Evolutionary conservation across 2,797 vertebrate species (phyloP).

Genomic region (Falco peregrinus): DNA sequence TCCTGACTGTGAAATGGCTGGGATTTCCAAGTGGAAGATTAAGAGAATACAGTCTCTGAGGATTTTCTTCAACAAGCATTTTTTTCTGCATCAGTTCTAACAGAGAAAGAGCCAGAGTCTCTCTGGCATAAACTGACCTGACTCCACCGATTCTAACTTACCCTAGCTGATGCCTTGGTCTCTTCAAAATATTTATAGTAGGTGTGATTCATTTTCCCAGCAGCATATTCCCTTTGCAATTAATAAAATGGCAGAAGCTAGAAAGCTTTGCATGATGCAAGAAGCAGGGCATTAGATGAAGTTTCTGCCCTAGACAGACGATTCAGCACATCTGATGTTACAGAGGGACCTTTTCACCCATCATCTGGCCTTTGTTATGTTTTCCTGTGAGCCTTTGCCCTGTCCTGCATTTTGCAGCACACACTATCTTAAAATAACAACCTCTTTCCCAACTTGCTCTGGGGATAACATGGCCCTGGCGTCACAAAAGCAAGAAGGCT

Average conservation of each 20-base stretch:
- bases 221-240: slow-evolving; percentile 18
- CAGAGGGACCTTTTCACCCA: background rate
- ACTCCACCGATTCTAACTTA: background rate
- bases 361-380: background rate
- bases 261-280: background rate
- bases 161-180: background rate
- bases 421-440: background rate
- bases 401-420: background rate
- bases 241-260: slow-evolving; percentile 9
- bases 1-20: background rate
- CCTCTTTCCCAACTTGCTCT: background rate
- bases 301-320: background rate
- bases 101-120: background rate
- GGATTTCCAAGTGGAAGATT: background rate
- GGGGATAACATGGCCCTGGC: background rate
- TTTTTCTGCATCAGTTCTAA: background rate
- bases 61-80: background rate
- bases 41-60: background rate
- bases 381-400: background rate
- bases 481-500: background rate
- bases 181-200: slow-evolving; percentile 46
- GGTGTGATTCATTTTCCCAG: slow-evolving; percentile 23
- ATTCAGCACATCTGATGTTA: background rate
- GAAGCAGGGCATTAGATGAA: background rate
- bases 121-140: background rate